Percentiles rank a stretch among this genome's conserved stretches.
Evolutionary conservation across 2,888 invertebrate genomes (phyloP).

Genomic region (Ectropis crepuscularia): DNA sequence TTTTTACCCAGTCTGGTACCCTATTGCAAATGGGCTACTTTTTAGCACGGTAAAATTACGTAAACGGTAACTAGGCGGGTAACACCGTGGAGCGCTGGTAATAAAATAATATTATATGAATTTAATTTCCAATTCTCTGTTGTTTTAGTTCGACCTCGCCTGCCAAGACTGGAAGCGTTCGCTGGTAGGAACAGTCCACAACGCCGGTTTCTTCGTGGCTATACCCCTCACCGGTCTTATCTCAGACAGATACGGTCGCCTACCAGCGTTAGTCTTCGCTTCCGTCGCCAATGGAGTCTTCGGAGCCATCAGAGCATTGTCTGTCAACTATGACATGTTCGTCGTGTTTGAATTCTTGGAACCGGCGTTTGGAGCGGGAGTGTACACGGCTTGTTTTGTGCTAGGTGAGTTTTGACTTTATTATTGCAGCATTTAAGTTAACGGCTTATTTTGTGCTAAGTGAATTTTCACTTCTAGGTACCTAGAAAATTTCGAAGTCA

Average conservation of each 20-base stretch:
- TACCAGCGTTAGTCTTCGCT: conserved; percentile 84
- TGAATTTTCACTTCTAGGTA: too few relatives aligned
- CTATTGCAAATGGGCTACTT: too few relatives aligned
- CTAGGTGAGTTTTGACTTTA: conserved; percentile 74
- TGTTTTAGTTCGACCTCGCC: conserved; percentile 86
- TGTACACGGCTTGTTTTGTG: conserved; percentile 86
- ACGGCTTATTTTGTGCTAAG: too few relatives aligned
- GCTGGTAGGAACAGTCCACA: conserved; percentile 90
- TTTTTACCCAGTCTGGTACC: too few relatives aligned
- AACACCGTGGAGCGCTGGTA: too few relatives aligned
- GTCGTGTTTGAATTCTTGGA: conserved; percentile 85
- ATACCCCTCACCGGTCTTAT: conserved; percentile 88
- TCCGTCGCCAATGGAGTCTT: conserved; percentile 82
- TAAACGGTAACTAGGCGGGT: too few relatives aligned
- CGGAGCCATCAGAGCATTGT: conserved; percentile 84
- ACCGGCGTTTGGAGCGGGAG: conserved; percentile 83
- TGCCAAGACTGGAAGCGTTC: conserved; percentile 91
- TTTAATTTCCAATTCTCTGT: conserved; percentile 18
- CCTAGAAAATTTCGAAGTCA: too few relatives aligned
- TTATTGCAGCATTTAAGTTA: not conserved
- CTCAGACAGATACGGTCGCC: conserved; percentile 88
- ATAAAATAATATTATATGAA: too few relatives aligned
- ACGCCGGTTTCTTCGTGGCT: conserved; percentile 89
- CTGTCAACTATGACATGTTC: conserved; percentile 85
- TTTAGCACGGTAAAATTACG: too few relatives aligned